Evolutionary conservation across 1,140 invertebrate species (phyloP), one percentile per base, ranked within the genome.

Genomic region (Caenorhabditis elegans): DNA sequence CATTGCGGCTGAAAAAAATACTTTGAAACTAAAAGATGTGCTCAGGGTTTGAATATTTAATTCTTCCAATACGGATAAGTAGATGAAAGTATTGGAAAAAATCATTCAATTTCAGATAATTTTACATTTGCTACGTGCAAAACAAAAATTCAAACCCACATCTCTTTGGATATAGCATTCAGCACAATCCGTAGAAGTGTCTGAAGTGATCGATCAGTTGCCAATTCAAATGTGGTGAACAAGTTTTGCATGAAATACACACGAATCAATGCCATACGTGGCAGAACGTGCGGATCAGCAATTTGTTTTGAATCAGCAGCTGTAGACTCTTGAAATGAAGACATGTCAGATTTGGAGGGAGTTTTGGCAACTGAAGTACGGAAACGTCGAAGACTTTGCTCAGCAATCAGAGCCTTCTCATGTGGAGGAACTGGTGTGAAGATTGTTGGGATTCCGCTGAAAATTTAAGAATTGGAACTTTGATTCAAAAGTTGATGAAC

Each of bases 391-490:
- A 4, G 60, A 17, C 4, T 15, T 70, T 70, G 60, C n/a, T 39
- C 6, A 3, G 11, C 34, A 10, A 22, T 1, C 28, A 70, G 34
- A 11, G 11, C 36, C 19, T 17, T 8, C n/a, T 70, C 60, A 22
- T 24, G 8, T 15, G 60, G 43, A 39, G 60, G 60, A 22, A 70
- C 60, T 11, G 60, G 60, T 39, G 60, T 70, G 34, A 70, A 70
- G 0, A 70, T 26, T 70, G 60, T 70, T 39, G 60, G 60, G 60
- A 70, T 70, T 39, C 60, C 60, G 22, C 60, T 70, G 34, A 43
- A 70, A 70, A 24, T n/a, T n/a, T 43, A 43, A 43, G 39, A 43
- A 43, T 43, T n/a, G n/a, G n/a, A n/a, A n/a, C n/a, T n/a, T n/a
- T n/a, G n/a, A n/a, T n/a, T n/a, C n/a, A n/a, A n/a, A n/a, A n/a